Percentiles rank a stretch among this genome's conserved stretches.
phyloP scores from a whole-genome alignment of 2,113 vertebrate genomes.

The Dromiciops gliroides region DNA sequence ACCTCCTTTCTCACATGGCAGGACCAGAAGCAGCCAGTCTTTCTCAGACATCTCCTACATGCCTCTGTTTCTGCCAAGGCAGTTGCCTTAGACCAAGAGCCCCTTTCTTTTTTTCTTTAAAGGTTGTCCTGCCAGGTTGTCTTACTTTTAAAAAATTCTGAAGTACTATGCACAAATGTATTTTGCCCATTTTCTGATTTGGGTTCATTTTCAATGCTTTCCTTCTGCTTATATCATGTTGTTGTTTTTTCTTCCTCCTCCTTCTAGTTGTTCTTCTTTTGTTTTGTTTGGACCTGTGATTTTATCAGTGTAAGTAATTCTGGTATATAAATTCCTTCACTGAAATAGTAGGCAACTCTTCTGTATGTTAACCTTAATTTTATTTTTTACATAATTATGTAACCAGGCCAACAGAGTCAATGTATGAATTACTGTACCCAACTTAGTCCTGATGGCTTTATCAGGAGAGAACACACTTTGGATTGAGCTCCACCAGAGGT shows the following conservation, averaged over 20 bases:
- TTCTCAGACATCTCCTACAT: background rate
- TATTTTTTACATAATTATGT: background rate
- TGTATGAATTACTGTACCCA: background rate
- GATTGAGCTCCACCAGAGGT: background rate
- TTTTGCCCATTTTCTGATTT: background rate
- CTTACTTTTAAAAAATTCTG: too few species aligned
- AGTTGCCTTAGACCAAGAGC: background rate
- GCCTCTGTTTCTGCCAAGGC: background rate
- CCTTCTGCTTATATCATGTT: background rate
- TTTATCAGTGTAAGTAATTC: background rate
- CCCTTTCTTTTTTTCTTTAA: background rate
- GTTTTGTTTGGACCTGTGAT: background rate
- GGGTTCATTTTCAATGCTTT: background rate
- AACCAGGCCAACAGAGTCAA: background rate
- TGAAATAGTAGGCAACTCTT: background rate
- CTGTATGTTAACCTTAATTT: background rate
- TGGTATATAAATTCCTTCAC: background rate
- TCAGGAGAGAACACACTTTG: background rate
- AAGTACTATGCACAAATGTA: background rate
- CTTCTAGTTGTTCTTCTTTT: background rate
- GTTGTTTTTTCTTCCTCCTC: too few species aligned
- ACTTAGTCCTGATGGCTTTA: background rate
- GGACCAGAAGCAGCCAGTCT: background rate
- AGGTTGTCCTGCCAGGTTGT: too few species aligned
- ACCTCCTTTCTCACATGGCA: background rate